Evolutionary conservation across 2,888 invertebrate species (phyloP), one percentile per base, ranked within the genome.

Genomic region (Hypomecis punctinalis): DNA sequence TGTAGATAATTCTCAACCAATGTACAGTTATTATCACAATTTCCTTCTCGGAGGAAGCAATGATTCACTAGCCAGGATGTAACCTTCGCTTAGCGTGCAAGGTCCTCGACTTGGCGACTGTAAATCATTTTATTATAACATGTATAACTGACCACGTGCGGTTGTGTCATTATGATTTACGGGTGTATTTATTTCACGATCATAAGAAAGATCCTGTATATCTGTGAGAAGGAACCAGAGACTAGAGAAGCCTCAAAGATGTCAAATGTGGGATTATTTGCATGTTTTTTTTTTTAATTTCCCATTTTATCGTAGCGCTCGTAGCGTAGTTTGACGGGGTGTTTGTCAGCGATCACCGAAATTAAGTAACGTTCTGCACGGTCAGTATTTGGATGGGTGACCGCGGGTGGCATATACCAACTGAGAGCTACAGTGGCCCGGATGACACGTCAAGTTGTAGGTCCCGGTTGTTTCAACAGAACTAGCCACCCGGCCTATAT

Each of bases 61-160:
- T 82, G 81, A 83, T 73, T 84, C 84, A 84, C 74, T 68, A 78
- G 79, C 73, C 86, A 89, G 89, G 89, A 89, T 86, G 77, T 85
- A 83, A 85, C 86, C 88, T 89, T 88, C 79, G 71, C 63, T 67
- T 70, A 68, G 68, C 63, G 69, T 64, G 74, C 85, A 85, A 87
- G 88, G 86, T 83, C 83, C 80, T 77, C 82, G 76, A 78, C 79
- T 81, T 68, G 73, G 76, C 76, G 65, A 75, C 72, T 79, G 76
- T 83, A 84, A 82, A 85, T 80, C 75, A 78, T 76, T 76, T 78
- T 76, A 82, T 83, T 86, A 81, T 73, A 51, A 51, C 49, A 8
- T 23, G 1, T 23, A 23, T 6, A 70, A 68, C 71, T 65, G 69
- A 75, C 68, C 72, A 75, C 74, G 74, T 78, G 75, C 71, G 69